phyloP scores from a whole-genome alignment of 2,797 vertebrate genomes.

The Eulemur albifrons region DNA sequence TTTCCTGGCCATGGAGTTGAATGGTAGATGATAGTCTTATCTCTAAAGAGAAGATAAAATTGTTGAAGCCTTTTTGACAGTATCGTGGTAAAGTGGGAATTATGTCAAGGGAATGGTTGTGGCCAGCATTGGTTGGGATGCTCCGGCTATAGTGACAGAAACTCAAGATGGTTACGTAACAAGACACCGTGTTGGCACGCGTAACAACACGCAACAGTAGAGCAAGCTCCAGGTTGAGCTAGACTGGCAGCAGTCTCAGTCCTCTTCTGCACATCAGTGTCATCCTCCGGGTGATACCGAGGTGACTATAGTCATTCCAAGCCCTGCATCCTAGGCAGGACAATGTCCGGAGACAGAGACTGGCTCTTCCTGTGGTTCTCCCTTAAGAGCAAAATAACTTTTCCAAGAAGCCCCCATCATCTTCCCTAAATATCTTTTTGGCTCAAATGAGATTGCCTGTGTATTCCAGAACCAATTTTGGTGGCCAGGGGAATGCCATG shows the following conservation, averaged over 20 bases:
- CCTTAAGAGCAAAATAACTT: neutral
- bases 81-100: neutral
- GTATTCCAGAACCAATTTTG: neutral
- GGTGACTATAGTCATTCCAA: neutral
- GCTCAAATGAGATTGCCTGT: neutral
- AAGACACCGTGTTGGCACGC: neutral
- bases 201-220: no score
- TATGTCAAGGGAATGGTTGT: neutral
- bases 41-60: neutral
- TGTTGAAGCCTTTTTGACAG: neutral
- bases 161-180: neutral
- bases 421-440: neutral
- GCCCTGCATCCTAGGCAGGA: neutral
- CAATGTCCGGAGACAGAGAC: neutral
- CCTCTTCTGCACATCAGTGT: neutral
- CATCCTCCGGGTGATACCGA: neutral
- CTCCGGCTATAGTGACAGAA: neutral
- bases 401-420: neutral
- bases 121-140: neutral
- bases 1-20: neutral
- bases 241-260: neutral
- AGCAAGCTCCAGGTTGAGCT: neutral
- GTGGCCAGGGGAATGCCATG: neutral
- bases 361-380: neutral
- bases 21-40: neutral